These are phyloP conservation scores for Pangasius krempfi DNA, from an alignment of 2,797 vertebrate species.

Conservation along the genomic window DNA sequence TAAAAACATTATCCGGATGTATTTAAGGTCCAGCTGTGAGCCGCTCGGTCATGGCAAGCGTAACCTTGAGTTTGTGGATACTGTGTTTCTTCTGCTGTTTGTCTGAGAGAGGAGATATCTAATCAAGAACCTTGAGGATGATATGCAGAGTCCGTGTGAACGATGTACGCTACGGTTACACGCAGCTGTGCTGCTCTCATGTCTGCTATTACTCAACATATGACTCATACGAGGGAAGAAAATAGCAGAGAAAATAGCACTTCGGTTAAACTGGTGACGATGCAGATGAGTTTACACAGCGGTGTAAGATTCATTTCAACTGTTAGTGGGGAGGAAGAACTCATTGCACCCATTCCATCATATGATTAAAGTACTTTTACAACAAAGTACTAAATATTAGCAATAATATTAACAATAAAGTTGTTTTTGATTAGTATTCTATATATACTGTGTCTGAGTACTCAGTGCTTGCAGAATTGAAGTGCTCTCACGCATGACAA, in stretches of 20 bases:
- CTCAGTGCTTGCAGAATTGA: neutral
- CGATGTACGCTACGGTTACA: neutral
- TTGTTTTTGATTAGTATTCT: neutral
- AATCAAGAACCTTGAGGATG: slow-evolving; percentile 44
- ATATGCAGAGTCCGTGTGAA: slow-evolving; percentile 38
- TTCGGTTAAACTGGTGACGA: neutral
- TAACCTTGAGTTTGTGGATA: slow-evolving; percentile 34
- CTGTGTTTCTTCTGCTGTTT: slow-evolving; percentile 26
- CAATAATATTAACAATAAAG: neutral
- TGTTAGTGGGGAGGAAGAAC: neutral
- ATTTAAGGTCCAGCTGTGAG: neutral
- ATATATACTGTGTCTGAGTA: neutral
- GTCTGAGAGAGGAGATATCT: slow-evolving; percentile 28
- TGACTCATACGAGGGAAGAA: neutral
- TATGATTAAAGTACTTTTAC: neutral
- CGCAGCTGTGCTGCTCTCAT: neutral
- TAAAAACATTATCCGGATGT: neutral
- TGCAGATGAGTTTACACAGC: neutral
- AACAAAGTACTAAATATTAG: neutral
- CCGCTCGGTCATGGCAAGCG: neutral
- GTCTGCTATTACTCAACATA: neutral
- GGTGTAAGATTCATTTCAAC: neutral
- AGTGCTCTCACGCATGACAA: neutral
- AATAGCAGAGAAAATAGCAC: neutral
- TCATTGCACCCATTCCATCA: neutral